phyloP scores from a whole-genome alignment of 2,113 vertebrate genomes.

The Chaenocephalus aceratus region DNA sequence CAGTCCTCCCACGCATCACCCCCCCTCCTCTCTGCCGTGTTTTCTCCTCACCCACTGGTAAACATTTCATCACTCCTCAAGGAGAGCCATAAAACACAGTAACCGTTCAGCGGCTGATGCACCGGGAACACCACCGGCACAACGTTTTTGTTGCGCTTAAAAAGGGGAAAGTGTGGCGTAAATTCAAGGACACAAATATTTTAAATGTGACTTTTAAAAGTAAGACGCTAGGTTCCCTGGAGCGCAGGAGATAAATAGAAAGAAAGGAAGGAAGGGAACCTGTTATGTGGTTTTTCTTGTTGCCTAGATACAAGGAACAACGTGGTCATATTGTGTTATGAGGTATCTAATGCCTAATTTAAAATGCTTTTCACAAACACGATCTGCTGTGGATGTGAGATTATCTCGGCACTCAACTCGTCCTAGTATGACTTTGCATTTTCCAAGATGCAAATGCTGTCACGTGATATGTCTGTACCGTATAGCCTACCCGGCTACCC shows the following conservation, averaged over 20 bases:
- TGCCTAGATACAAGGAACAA: conserved; percentile 76
- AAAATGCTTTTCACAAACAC: conserved; percentile 29
- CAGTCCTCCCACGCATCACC: conserved; percentile 52
- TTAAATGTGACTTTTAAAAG: conserved; percentile 31
- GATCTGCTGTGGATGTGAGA: not conserved
- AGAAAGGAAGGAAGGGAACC: conserved; percentile 33
- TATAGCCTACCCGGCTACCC: not conserved
- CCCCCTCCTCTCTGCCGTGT: conserved; percentile 22
- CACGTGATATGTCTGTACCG: not conserved
- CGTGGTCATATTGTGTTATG: conserved; percentile 52
- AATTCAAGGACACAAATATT: conserved; percentile 10
- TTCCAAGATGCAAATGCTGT: not conserved
- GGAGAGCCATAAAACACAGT: conserved; percentile 70
- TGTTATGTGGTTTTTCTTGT: conserved; percentile 68
- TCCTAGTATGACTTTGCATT: not conserved
- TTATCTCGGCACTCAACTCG: not conserved
- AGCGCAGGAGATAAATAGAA: conserved; percentile 37
- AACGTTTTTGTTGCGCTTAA: conserved; percentile 14
- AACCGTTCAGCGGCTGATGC: conserved; percentile 39
- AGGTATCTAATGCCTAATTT: conserved; percentile 53
- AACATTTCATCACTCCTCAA: conserved; percentile 81
- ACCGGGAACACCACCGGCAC: conserved; percentile 24
- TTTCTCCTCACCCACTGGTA: conserved; percentile 70
- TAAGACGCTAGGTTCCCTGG: conserved; percentile 42
- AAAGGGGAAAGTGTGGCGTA: conserved; percentile 14